These are phyloP conservation scores for Hipparchia semele DNA, from an alignment of 2,888 invertebrate genomes.

Conservation along the genomic window DNA sequence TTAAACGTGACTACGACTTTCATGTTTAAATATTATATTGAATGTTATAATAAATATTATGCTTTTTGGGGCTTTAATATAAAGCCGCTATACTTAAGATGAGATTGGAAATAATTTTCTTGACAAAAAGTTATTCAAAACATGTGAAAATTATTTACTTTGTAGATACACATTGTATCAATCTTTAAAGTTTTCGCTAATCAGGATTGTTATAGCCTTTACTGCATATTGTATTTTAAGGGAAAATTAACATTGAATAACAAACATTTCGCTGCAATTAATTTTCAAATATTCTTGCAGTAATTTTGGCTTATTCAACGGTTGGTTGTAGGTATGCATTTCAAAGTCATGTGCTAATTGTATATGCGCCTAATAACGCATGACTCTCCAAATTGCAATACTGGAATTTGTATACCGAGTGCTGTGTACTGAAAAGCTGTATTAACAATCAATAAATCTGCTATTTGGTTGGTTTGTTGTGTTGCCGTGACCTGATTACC, in stretches of 20 bases:
- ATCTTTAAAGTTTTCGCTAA: too few relatives aligned
- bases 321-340: background rate
- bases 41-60: too few relatives aligned
- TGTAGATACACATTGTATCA: too few relatives aligned
- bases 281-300: background rate
- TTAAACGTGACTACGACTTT: too few relatives aligned
- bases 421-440: background rate
- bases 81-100: too few relatives aligned
- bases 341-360: slow-evolving; percentile 2
- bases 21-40: too few relatives aligned
- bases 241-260: background rate
- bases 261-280: background rate
- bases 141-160: too few relatives aligned
- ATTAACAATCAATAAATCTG: slow-evolving; percentile 8
- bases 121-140: too few relatives aligned
- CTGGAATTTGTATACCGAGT: slow-evolving; percentile 6
- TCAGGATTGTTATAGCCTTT: too few relatives aligned
- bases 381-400: background rate
- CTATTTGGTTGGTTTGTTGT: slow-evolving; percentile 15
- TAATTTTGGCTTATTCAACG: background rate
- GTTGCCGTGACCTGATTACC: slow-evolving; percentile 7
- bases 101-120: too few relatives aligned
- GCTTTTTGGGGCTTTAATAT: too few relatives aligned
- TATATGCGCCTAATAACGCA: background rate
- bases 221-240: too few relatives aligned